Percentiles rank a stretch among this genome's conserved stretches.
These are phyloP conservation scores for Euschistus heros DNA, from an alignment of 1,140 invertebrate species.

Conservation along the genomic window DNA sequence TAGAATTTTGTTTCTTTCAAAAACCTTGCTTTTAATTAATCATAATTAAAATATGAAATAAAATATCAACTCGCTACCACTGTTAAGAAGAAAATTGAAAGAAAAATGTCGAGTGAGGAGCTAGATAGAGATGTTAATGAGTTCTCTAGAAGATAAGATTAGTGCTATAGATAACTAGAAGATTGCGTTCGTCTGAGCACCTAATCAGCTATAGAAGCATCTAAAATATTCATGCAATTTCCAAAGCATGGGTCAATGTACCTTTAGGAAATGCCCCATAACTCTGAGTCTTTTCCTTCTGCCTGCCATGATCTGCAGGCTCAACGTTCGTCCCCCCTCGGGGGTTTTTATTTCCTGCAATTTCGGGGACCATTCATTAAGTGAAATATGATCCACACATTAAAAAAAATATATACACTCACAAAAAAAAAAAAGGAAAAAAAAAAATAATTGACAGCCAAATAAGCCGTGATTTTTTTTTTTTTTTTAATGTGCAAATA, in stretches of 20 bases:
- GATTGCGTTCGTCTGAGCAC: background rate
- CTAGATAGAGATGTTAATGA: too few relatives aligned
- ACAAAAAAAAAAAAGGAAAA: background rate
- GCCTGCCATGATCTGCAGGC: slow-evolving; percentile 10
- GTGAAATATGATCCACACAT: background rate
- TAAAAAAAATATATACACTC: background rate
- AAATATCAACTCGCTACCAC: too few relatives aligned
- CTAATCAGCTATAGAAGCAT: background rate
- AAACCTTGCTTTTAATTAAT: too few relatives aligned
- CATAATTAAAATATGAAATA: too few relatives aligned
- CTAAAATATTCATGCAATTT: slow-evolving; percentile 16
- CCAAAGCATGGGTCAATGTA: slow-evolving; percentile 28
- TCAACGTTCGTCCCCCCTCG: slow-evolving; percentile 11
- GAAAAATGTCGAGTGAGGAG: too few relatives aligned
- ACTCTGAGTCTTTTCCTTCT: slow-evolving; percentile 47
- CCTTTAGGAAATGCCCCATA: slow-evolving; percentile 67
- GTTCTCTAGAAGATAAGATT: too few relatives aligned
- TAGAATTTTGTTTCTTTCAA: too few relatives aligned
- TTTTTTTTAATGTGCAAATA: background rate
- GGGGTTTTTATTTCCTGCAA: slow-evolving; percentile 36
- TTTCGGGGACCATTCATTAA: slow-evolving; percentile 22
- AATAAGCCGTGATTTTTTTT: background rate
- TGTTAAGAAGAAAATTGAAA: too few relatives aligned
- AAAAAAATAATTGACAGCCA: background rate
- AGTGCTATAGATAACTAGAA: background rate